Conservation (phyloP, 2,888 invertebrate species). For the Encarsia formosa region DNA sequence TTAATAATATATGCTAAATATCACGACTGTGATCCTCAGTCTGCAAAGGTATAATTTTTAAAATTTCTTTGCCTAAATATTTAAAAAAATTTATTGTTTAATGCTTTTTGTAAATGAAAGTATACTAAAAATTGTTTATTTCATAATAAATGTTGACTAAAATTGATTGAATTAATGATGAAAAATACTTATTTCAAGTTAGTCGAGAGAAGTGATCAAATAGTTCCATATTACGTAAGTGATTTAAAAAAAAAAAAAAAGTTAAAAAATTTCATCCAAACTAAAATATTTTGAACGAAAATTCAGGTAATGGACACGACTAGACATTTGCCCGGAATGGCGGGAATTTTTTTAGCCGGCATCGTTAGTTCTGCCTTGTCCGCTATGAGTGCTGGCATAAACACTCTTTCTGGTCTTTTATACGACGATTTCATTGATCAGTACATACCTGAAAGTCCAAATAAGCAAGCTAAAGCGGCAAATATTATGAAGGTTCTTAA, state of each 20-base stretch:
- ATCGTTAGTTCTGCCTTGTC: constrained; percentile 71
- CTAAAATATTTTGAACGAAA: too few relatives aligned
- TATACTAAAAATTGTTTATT: too few relatives aligned
- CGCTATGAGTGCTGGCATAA: constrained; percentile 62
- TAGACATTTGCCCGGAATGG: constrained; percentile 63
- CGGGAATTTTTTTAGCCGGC: constrained; percentile 71
- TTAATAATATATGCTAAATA: constrained; percentile 62
- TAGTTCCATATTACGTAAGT: constrained; percentile 69
- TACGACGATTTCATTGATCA: constrained; percentile 65
- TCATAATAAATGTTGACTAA: too few relatives aligned
- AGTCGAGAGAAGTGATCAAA: constrained; percentile 51
- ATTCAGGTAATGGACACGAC: constrained; percentile 67
- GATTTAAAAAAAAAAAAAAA: too few relatives aligned
- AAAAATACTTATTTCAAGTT: constrained; percentile 26
- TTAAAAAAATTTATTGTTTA: background rate
- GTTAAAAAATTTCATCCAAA: too few relatives aligned
- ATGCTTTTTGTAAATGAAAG: too few relatives aligned
- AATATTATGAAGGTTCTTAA: constrained; percentile 57
- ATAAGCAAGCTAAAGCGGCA: constrained; percentile 55
- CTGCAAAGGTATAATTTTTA: constrained; percentile 54
- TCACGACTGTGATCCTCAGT: constrained; percentile 62
- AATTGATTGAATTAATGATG: too few relatives aligned
- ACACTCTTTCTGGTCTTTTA: constrained; percentile 61
- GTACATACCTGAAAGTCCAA: constrained; percentile 53
- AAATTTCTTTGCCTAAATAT: too few relatives aligned